A percentile compares a stretch with the other conserved stretches of the same genome.
These are phyloP conservation scores for Lutraria lutraria DNA, from an alignment of 2,888 invertebrate species.

Conservation along the genomic window DNA sequence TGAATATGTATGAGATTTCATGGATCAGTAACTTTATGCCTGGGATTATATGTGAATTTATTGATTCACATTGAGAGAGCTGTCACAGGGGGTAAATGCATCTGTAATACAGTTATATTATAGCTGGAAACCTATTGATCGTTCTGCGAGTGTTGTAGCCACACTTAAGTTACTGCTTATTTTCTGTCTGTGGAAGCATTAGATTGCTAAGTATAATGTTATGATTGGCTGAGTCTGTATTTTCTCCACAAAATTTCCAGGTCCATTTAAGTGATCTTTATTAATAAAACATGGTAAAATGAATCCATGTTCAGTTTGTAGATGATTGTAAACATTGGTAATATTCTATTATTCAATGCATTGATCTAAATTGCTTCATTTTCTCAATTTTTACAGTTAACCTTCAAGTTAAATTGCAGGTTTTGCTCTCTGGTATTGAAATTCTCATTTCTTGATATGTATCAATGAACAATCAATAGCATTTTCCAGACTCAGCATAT, in stretches of 20 bases:
- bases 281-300: background rate
- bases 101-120: slow-evolving; percentile 21
- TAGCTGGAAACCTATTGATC: slow-evolving; percentile 20
- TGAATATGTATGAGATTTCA: slow-evolving; percentile 7
- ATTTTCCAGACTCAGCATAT: too few species aligned
- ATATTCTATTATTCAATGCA: background rate
- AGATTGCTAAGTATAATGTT: slow-evolving; percentile 5
- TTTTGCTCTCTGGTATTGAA: too few species aligned
- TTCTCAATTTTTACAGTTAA: background rate
- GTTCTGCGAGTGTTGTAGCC: background rate
- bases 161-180: background rate
- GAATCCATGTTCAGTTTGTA: background rate
- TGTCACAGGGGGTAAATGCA: slow-evolving; percentile 23
- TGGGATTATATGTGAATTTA: background rate
- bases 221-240: background rate
- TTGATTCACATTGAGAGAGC: background rate
- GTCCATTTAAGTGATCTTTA: slow-evolving; percentile 9
- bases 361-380: background rate
- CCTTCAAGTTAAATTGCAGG: too few species aligned
- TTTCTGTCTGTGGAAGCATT: background rate
- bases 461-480: too few species aligned
- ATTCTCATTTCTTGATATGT: too few species aligned
- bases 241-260: background rate
- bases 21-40: background rate
- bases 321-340: background rate